These are phyloP conservation scores for Karalla daura DNA, from an alignment of 2,797 vertebrate genomes.

Conservation along the genomic window DNA sequence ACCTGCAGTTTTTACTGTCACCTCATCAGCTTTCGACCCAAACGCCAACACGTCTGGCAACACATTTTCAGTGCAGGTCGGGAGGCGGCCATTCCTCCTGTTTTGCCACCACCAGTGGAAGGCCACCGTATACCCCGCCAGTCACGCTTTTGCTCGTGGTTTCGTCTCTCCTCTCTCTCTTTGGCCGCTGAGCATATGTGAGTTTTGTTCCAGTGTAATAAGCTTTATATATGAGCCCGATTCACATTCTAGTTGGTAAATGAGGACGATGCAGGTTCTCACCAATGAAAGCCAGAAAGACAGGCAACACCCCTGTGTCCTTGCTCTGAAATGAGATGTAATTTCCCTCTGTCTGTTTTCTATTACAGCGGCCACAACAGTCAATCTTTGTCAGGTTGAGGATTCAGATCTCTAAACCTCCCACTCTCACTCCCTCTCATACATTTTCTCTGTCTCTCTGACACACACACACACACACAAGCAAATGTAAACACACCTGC, in stretches of 20 bases:
- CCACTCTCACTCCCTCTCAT: neutral
- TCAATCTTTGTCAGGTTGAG: constrained; percentile 29
- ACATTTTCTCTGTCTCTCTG: neutral
- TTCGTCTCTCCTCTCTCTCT: neutral
- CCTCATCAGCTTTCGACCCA: constrained; percentile 16
- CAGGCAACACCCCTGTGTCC: constrained; percentile 28
- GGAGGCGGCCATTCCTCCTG: constrained; percentile 13
- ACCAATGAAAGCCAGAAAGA: constrained; percentile 12
- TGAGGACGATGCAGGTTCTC: constrained; percentile 19
- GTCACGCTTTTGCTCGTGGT: neutral
- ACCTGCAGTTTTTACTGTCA: constrained; percentile 22
- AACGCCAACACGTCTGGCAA: constrained; percentile 40
- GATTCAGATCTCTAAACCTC: constrained; percentile 12
- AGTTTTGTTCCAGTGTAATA: constrained; percentile 27
- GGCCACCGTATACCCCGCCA: neutral
- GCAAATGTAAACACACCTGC: constrained; percentile 3
- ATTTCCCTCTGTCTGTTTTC: constrained; percentile 37
- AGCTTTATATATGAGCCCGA: constrained; percentile 31
- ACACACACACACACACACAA: neutral
- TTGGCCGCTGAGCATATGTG: no score
- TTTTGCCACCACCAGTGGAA: constrained; percentile 6
- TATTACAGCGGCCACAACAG: constrained; percentile 37
- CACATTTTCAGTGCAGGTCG: constrained; percentile 20
- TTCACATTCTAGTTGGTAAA: constrained; percentile 35
- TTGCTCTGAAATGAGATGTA: constrained; percentile 49